Conservation (phyloP, 2,113 vertebrate genomes). For the Hemicordylus capensis region DNA sequence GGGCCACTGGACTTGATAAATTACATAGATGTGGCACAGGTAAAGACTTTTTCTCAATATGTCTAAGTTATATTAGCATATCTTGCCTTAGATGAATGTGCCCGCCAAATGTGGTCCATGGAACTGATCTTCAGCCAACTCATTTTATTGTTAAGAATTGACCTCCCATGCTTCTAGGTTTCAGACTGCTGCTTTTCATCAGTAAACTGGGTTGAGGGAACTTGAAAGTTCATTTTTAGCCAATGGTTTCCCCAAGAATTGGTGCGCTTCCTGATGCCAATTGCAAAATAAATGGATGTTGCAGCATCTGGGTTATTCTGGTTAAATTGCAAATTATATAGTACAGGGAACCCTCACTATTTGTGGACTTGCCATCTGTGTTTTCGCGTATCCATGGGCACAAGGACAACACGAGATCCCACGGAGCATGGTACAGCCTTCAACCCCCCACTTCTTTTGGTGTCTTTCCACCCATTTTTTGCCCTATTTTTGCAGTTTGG, state of each 20-base stretch:
- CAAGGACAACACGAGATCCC: too few relatives aligned
- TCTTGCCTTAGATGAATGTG: background rate
- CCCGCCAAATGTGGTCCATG: background rate
- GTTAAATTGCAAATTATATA: too few relatives aligned
- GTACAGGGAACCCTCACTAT: too few relatives aligned
- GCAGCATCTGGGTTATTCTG: background rate
- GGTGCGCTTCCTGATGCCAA: too few relatives aligned
- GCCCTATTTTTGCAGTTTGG: too few relatives aligned
- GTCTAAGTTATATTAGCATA: background rate
- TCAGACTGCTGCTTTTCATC: too few relatives aligned
- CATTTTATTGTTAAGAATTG: background rate
- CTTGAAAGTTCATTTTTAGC: background rate
- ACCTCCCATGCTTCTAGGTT: too few relatives aligned
- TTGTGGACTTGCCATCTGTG: too few relatives aligned
- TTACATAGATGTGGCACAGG: constrained; percentile 96
- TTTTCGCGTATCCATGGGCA: too few relatives aligned
- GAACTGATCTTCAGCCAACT: background rate
- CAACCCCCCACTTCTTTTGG: too few relatives aligned
- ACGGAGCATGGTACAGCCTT: too few relatives aligned
- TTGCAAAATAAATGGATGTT: background rate
- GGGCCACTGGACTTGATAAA: constrained; percentile 94
- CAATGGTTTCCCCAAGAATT: background rate
- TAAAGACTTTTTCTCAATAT: constrained; percentile 59
- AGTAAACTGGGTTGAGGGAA: background rate
- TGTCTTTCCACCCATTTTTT: too few relatives aligned